Conservation (phyloP, 1,140 invertebrate species). For the Drosophila gunungcola region DNA sequence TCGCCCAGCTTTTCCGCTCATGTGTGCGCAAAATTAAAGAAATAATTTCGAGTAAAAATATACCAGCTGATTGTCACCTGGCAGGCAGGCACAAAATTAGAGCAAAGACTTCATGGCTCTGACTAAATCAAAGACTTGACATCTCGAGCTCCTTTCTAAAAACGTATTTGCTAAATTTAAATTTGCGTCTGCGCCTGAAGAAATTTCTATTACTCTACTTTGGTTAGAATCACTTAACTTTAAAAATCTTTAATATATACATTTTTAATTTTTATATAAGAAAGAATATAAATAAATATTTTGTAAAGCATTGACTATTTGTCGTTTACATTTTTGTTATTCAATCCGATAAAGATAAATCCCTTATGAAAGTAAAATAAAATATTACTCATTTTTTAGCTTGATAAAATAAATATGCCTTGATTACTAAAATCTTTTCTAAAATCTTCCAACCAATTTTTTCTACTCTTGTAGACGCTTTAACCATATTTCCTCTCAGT, state of each 20-base stretch:
- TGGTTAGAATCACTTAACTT: too few species aligned
- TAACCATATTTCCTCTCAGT: neutral
- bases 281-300: too few species aligned
- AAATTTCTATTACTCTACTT: too few species aligned
- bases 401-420: too few species aligned
- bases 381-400: too few species aligned
- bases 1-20: conserved; percentile 15
- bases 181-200: conserved; percentile 1
- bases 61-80: conserved; percentile 77
- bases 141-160: conserved; percentile 61
- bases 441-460: neutral
- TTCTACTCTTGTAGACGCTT: neutral
- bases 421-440: too few species aligned
- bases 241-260: too few species aligned
- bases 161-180: conserved; percentile 35
- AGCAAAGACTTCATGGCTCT: conserved; percentile 10
- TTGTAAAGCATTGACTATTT: too few species aligned
- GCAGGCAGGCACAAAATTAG: conserved; percentile 36
- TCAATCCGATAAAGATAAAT: too few species aligned
- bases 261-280: too few species aligned
- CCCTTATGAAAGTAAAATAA: too few species aligned
- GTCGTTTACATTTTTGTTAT: too few species aligned
- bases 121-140: conserved; percentile 64
- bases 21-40: conserved; percentile 77
- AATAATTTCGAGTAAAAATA: conserved; percentile 77